Conservation (phyloP, 2,113 vertebrate genomes). For the Epinephelus fuscoguttatus region DNA sequence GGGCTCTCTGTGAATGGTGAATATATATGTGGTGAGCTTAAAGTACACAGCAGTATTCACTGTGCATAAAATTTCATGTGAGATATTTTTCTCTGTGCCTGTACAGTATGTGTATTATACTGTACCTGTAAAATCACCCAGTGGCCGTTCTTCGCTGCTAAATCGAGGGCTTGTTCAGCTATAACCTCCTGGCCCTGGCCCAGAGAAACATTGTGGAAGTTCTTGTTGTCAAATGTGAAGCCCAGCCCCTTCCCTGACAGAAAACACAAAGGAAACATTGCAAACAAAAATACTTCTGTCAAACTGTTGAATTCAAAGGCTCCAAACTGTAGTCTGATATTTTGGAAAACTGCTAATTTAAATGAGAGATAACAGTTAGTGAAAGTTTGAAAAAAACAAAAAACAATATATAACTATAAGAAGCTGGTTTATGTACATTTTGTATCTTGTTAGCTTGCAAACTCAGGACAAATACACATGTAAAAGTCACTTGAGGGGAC, state of each 20-base stretch:
- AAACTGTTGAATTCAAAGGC: background rate
- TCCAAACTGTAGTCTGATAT: background rate
- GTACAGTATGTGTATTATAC: background rate
- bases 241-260: constrained; percentile 92
- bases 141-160: constrained; percentile 91
- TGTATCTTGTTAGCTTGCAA: background rate
- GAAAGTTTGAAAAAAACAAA: background rate
- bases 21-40: background rate
- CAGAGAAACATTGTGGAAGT: constrained; percentile 95
- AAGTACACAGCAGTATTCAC: background rate
- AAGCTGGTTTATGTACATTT: background rate
- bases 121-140: constrained; percentile 97
- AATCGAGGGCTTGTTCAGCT: constrained; percentile 89
- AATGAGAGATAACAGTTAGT: background rate
- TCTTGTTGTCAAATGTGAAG: constrained; percentile 91
- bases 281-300: background rate
- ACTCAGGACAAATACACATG: background rate
- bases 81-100: background rate
- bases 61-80: background rate
- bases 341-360: background rate
- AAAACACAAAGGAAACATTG: constrained; percentile 1
- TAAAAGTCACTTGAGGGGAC: background rate
- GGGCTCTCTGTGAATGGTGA: background rate
- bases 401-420: background rate
- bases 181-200: constrained; percentile 95